These are phyloP conservation scores for Rhagonycha fulva DNA, from an alignment of 2,888 invertebrate species.

Conservation along the genomic window DNA sequence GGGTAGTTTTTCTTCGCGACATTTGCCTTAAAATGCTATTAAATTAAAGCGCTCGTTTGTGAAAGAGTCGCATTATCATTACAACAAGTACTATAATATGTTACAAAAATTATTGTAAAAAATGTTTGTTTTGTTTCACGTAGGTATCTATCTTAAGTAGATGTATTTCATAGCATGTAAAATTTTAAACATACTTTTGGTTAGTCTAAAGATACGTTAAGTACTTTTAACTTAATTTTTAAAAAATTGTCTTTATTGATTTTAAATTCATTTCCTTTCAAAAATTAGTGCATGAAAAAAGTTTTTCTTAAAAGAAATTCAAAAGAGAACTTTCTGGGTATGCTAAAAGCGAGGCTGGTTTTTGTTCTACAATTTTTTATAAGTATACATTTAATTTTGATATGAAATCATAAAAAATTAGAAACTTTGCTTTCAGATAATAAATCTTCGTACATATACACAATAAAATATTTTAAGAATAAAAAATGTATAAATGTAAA, in stretches of 20 bases:
- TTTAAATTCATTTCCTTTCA: neutral
- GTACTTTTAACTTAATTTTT: neutral
- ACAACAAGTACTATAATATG: constrained; percentile 30
- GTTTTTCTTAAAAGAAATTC: neutral
- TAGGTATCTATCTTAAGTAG: too few species aligned
- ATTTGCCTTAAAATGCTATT: constrained; percentile 41
- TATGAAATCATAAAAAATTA: neutral
- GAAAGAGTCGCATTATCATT: constrained; percentile 46
- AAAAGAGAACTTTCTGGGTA: neutral
- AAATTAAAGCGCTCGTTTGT: constrained; percentile 41
- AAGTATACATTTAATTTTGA: neutral
- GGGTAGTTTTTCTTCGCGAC: constrained; percentile 39
- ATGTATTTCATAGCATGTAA: too few species aligned
- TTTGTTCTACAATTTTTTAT: neutral
- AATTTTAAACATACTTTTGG: neutral
- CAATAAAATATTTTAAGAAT: neutral
- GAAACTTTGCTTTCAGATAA: neutral
- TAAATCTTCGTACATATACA: neutral
- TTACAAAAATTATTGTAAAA: constrained; percentile 15
- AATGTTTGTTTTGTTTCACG: neutral
- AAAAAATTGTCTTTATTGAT: neutral
- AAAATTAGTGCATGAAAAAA: neutral
- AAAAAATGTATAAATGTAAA: neutral
- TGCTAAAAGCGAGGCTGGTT: neutral
- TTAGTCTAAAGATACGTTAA: neutral